Percentiles rank a stretch among this genome's conserved stretches.
Evolutionary conservation across 2,888 invertebrate genomes (phyloP).

Genomic region (Agrochola lychnidis): DNA sequence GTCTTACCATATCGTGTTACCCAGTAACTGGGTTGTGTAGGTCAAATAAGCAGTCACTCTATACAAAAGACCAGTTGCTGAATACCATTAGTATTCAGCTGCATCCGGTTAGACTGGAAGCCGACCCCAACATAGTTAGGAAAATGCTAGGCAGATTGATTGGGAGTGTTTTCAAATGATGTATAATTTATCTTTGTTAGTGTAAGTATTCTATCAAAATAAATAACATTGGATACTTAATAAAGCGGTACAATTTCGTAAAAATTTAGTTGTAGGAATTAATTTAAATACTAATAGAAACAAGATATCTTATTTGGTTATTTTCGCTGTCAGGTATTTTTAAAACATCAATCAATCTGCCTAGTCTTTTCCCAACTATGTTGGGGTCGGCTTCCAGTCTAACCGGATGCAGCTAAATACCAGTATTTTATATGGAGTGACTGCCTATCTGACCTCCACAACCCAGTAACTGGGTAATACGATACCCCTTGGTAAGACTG

Average conservation of each 20-base stretch:
- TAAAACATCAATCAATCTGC: no score
- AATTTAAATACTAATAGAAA: neutral
- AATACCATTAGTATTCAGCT: neutral
- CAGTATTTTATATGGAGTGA: no score
- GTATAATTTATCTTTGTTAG: neutral
- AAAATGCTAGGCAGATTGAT: neutral
- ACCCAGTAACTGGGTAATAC: no score
- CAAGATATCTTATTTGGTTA: neutral
- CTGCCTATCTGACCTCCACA: no score
- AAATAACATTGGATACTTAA: neutral
- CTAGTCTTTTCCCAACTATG: no score
- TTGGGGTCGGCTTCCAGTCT: no score
- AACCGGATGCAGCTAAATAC: no score
- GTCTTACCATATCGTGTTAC: neutral
- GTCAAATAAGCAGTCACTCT: neutral
- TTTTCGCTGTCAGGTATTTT: neutral
- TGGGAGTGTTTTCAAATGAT: neutral
- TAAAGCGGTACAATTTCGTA: neutral
- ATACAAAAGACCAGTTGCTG: no score
- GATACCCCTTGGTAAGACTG: no score
- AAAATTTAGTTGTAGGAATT: neutral
- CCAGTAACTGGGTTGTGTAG: neutral
- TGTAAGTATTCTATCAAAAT: neutral
- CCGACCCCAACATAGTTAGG: neutral
- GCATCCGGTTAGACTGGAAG: neutral